Conservation (phyloP, 1,140 invertebrate species). For the Ostrea edulis region DNA sequence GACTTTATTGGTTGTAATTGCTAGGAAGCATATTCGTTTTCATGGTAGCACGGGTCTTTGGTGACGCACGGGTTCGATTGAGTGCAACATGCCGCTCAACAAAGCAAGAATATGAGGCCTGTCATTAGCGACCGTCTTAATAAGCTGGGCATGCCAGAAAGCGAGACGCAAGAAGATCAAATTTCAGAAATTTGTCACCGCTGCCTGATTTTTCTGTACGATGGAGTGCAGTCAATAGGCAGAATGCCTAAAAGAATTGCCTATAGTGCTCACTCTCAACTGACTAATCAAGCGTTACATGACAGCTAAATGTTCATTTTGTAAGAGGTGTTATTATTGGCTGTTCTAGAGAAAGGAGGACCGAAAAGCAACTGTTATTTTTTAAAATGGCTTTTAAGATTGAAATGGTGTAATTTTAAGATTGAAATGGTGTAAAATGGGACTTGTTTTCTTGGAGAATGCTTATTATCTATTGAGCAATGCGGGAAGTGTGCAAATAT, state of each 20-base stretch:
- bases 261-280: slow-evolving; percentile 14
- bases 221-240: slow-evolving; percentile 14
- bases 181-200: slow-evolving; percentile 37
- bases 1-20: slow-evolving; percentile 31
- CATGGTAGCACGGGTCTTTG: slow-evolving; percentile 24
- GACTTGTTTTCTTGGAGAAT: background rate
- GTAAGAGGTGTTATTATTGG: slow-evolving; percentile 10
- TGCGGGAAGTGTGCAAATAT: slow-evolving; percentile 26
- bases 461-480: background rate
- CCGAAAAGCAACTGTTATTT: background rate
- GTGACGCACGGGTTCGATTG: slow-evolving; percentile 15
- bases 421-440: background rate
- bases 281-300: slow-evolving; percentile 10
- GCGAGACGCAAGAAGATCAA: background rate
- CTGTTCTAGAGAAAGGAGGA: background rate
- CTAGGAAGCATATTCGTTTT: slow-evolving; percentile 33
- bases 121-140: slow-evolving; percentile 21
- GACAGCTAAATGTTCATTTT: background rate
- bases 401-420: background rate
- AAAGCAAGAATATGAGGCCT: slow-evolving; percentile 22
- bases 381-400: background rate
- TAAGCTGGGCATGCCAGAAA: slow-evolving; percentile 21
- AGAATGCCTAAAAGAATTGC: background rate
- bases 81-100: slow-evolving; percentile 35
- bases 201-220: slow-evolving; percentile 23